Percentiles rank a stretch among this genome's conserved stretches.
Evolutionary conservation across 2,797 vertebrate species (phyloP).

Genomic region (Limosa lapponica): DNA sequence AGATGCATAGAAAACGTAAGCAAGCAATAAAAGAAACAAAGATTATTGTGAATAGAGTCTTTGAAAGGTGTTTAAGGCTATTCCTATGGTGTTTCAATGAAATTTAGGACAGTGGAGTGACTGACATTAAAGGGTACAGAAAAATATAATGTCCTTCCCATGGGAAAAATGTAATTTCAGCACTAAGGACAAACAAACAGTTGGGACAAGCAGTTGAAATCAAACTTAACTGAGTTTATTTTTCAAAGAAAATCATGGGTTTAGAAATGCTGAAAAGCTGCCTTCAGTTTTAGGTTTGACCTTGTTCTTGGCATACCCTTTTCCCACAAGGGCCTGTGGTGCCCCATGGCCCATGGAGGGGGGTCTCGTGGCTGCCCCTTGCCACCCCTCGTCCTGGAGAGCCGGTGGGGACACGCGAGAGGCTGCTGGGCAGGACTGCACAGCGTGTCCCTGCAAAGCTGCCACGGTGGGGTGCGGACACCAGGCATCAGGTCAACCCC

Average conservation of each 20-base stretch:
- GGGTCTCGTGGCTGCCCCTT: rapidly evolving
- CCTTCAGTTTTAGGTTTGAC: conserved; percentile 9
- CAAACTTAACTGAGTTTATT: conserved; percentile 43
- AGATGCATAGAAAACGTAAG: neutral
- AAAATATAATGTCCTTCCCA: conserved; percentile 15
- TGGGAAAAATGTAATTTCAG: conserved; percentile 53
- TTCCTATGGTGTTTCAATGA: neutral
- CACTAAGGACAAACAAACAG: conserved; percentile 49
- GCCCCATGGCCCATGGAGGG: neutral
- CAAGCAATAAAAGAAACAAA: neutral
- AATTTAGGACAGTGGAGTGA: neutral
- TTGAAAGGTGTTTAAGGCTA: neutral
- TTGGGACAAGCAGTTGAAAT: conserved; percentile 44
- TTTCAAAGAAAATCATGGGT: conserved; percentile 34
- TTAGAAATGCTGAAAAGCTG: conserved; percentile 56
- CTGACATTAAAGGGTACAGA: neutral
- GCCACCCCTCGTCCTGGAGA: neutral
- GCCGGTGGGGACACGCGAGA: rapidly evolving
- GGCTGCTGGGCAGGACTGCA: neutral
- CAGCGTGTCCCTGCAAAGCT: rapidly evolving
- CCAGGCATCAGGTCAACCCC: neutral
- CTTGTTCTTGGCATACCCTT: conserved; percentile 16
- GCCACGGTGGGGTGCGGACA: neutral
- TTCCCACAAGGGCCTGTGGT: conserved; percentile 3
- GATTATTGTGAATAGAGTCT: neutral